Base-by-base conservation (phyloP, 2,888 invertebrate genomes). In the Ophion slaviceki region DNA sequence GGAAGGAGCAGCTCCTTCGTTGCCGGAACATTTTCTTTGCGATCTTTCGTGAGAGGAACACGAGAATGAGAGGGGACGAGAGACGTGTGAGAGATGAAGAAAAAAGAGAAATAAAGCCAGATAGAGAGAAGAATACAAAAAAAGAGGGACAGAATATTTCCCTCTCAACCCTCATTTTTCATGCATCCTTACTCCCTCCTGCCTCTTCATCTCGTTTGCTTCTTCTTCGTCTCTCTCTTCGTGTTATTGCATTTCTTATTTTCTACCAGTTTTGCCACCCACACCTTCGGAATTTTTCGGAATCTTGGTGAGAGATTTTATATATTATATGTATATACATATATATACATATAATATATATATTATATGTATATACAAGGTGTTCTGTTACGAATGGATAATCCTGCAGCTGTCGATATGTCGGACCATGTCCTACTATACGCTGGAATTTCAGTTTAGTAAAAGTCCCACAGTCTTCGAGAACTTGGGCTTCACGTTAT, bases 161-260 rank as follows among this genome's bases (percentile, higher is more conserved):
- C 62, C 47, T 68, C 76, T 81, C 81, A 84, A 85, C 82, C 83
- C 62, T 64, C 85, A 57, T 40, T 67, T 57, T 57, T 53, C 66
- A 45, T 64, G 32, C 47, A 64, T 84, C 66, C 61, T 70, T 24
- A 14, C 47, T 68, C 68, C 67, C 62, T 28, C 45, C 20, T 53
- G 53, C 53, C 53, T 53, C 53, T 53, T 17, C 53, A 14, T 2
- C 17, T 17, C 17, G 5, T 24, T 24, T n/a, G 20, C 28, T 47
- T 40, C 64, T 20, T 72, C 57, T 68, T 68, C 57, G 61, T 47
- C 75, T 71, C 82, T 88, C 86, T 67, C 89, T 89, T 89, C 88
- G 87, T 86, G 88, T 92, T 92, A 92, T 93, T 93, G 92, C 90
- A 90, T 91, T 92, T 93, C 92, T 92, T 92, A 91, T 93, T 45